Evolutionary conservation across 2,888 invertebrate genomes (phyloP).

Genomic region (Fragum whitleyi): DNA sequence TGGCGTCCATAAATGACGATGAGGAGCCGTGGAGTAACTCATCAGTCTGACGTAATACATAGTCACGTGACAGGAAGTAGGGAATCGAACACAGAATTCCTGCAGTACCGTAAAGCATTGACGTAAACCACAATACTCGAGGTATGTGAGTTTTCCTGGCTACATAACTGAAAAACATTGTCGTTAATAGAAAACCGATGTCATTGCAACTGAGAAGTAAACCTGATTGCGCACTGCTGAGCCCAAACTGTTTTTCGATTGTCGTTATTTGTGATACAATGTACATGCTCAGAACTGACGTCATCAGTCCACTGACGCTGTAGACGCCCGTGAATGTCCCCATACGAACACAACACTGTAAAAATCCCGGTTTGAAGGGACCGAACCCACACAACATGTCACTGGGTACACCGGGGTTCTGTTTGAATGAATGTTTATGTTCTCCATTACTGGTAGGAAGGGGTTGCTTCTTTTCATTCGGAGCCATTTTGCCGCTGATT

Average conservation of each 20-base stretch:
- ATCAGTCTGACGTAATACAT: conserved; percentile 40
- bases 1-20: neutral
- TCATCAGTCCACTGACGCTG: conserved; percentile 63
- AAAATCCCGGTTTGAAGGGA: conserved; percentile 43
- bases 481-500: neutral
- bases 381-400: conserved; percentile 68
- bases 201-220: conserved; percentile 78
- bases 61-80: conserved; percentile 58
- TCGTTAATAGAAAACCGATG: conserved; percentile 73
- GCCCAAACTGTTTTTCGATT: conserved; percentile 75
- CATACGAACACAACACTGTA: conserved; percentile 64
- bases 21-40: conserved; percentile 22
- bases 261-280: conserved; percentile 73
- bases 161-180: conserved; percentile 66
- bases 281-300: conserved; percentile 66
- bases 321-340: conserved; percentile 59
- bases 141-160: conserved; percentile 68
- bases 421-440: conserved; percentile 17
- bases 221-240: conserved; percentile 75
- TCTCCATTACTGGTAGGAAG: neutral
- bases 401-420: conserved; percentile 31
- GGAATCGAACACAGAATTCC: conserved; percentile 66
- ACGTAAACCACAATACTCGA: conserved; percentile 50
- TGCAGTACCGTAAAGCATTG: conserved; percentile 63
- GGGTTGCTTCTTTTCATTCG: neutral